Evolutionary conservation across 2,888 invertebrate genomes (phyloP), one percentile per base, ranked within the genome.

Genomic region (Scaptomyza tumidula): DNA sequence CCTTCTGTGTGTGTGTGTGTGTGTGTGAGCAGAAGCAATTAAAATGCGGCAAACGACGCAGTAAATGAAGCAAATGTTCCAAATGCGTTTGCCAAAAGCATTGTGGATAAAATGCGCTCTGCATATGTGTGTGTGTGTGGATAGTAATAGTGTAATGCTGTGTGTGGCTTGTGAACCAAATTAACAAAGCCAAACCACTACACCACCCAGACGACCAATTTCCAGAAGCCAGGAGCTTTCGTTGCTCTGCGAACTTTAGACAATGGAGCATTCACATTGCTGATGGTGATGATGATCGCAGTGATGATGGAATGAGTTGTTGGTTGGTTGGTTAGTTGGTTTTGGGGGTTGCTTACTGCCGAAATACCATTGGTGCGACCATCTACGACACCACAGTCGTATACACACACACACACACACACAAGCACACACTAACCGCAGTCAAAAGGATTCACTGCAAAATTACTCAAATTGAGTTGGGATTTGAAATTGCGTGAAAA

Each of bases 391-490:
- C 43, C 43, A 41, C 52, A 49, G 49, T 61, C 60, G 52, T 39
- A 61, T 10, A 41, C 41, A 41, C 7, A 39, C 37, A 24, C 7
- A 7, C n/a, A 7, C 37, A 39, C 7, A 41, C 39, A 41, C 41
- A 16, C 9, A 16, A 9, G 10, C 39, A 7, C 39, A 9, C 39
- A 46, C 55, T 43, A 74, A 78, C 87, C 85, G 66, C 81, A 81
- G 83, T 74, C 80, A 73, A 85, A 85, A 88, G 85, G 89, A 88
- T 88, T 86, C 85, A 71, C 72, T 81, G 78, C 73, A 81, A 84
- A 86, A 88, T 86, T 88, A 88, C 85, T 86, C 89, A 86, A 86
- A 86, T 86, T 88, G 85, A 79, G 85, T 86, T 86, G 85, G 89
- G 85, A 86, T 88, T 88, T 81, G 75, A 86, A 84, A 84, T 86